phyloP scores from a whole-genome alignment of 2,113 vertebrate genomes.

The Callocephalon fimbriatum region DNA sequence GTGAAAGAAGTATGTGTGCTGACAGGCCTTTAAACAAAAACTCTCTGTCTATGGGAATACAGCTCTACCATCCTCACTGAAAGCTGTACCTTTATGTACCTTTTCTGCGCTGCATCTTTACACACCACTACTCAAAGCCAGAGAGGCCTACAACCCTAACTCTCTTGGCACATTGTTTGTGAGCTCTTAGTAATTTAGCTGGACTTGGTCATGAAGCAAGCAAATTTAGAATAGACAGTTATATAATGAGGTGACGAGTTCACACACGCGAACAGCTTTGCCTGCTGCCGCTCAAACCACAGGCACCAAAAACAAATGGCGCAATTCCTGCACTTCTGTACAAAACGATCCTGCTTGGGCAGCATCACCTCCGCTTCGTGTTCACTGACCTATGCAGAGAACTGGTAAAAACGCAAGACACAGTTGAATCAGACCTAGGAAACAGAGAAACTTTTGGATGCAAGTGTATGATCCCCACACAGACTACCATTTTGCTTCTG shows the following conservation, averaged over 20 bases:
- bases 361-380: fast-evolving
- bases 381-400: fast-evolving
- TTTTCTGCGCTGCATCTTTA: not conserved
- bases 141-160: not conserved
- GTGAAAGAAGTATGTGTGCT: not conserved
- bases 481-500: not conserved
- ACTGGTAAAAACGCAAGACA: not conserved
- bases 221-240: not conserved
- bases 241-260: not conserved
- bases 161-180: not conserved
- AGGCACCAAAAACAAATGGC: not conserved
- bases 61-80: not conserved
- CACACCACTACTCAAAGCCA: not conserved
- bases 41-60: not conserved
- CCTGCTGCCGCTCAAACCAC: not conserved
- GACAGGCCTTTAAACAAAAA: not conserved
- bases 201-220: not conserved
- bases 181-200: not conserved
- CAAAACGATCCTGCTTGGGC: fast-evolving
- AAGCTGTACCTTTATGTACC: not conserved
- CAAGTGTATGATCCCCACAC: fast-evolving
- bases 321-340: not conserved
- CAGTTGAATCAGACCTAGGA: not conserved
- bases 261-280: not conserved
- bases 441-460: not conserved